Percentiles rank a stretch among this genome's conserved stretches.
Evolutionary conservation across 2,888 invertebrate genomes (phyloP).

Genomic region (Dicyrtomina minuta): DNA sequence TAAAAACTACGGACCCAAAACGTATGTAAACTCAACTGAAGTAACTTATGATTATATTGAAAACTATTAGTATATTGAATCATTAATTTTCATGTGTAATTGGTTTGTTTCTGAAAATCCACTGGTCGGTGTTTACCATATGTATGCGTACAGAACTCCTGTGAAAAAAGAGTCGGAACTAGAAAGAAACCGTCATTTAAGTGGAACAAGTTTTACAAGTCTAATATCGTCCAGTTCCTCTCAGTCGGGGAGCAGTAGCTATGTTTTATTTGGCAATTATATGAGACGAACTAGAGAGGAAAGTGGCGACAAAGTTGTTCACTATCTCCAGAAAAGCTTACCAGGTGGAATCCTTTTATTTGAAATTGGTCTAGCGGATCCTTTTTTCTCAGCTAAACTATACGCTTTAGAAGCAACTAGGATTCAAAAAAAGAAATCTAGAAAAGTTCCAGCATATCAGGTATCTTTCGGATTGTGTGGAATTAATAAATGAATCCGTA

Average conservation of each 20-base stretch:
- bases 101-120: neutral
- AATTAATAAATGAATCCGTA: neutral
- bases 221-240: conserved; percentile 40
- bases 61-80: too few relatives aligned
- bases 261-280: conserved; percentile 23
- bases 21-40: conserved; percentile 1
- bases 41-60: too few relatives aligned
- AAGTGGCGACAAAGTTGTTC: conserved; percentile 33
- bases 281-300: conserved; percentile 25
- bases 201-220: conserved; percentile 35
- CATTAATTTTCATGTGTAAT: too few relatives aligned
- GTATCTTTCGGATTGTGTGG: conserved; percentile 22
- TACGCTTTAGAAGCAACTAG: conserved; percentile 68
- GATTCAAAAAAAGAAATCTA: conserved; percentile 60
- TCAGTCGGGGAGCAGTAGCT: conserved; percentile 32
- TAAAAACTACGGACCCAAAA: conserved; percentile 54
- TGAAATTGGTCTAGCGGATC: conserved; percentile 68
- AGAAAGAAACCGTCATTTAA: conserved; percentile 30
- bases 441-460: conserved; percentile 18
- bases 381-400: conserved; percentile 70
- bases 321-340: conserved; percentile 48
- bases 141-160: conserved; percentile 9
- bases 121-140: neutral
- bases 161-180: conserved; percentile 11
- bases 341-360: conserved; percentile 69